Conservation (phyloP, 2,797 vertebrate genomes). For the Tapera naevia region DNA sequence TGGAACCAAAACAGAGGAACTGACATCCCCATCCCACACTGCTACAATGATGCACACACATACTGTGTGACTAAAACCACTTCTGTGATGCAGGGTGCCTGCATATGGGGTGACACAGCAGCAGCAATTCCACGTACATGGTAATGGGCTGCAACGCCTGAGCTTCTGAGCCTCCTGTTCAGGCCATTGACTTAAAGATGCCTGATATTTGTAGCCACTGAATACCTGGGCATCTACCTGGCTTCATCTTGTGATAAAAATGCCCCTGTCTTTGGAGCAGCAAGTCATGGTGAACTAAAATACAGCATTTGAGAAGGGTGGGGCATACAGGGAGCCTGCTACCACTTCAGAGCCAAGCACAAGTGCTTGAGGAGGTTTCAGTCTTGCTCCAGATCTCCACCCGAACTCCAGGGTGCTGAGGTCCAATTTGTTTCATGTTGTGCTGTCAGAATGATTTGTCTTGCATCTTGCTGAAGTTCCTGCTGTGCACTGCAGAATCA, state of each 20-base stretch:
- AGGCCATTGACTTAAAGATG: not conserved
- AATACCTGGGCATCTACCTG: not conserved
- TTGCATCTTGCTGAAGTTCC: conserved; percentile 27
- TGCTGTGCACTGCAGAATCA: conserved; percentile 28
- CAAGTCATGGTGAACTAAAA: not conserved
- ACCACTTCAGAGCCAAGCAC: conserved; percentile 7
- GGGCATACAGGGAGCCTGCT: not conserved
- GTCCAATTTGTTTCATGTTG: conserved; percentile 48
- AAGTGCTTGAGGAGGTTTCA: not conserved
- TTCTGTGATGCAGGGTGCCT: not conserved
- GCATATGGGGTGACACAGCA: not conserved
- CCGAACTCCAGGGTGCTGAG: not conserved
- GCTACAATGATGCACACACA: not conserved
- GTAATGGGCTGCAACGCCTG: not conserved
- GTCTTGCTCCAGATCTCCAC: conserved; percentile 1
- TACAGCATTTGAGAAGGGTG: not conserved
- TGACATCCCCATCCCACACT: not conserved
- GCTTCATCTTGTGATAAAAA: not conserved
- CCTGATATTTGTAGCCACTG: not conserved
- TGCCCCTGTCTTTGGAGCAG: not conserved
- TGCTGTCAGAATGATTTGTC: not conserved
- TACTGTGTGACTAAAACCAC: not conserved
- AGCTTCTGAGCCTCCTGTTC: not conserved
- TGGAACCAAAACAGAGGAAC: not conserved
- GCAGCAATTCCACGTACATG: not conserved